Evolutionary conservation across 2,888 invertebrate genomes (phyloP), one percentile per base, ranked within the genome.

Genomic region (Drosophila eohydei): DNA sequence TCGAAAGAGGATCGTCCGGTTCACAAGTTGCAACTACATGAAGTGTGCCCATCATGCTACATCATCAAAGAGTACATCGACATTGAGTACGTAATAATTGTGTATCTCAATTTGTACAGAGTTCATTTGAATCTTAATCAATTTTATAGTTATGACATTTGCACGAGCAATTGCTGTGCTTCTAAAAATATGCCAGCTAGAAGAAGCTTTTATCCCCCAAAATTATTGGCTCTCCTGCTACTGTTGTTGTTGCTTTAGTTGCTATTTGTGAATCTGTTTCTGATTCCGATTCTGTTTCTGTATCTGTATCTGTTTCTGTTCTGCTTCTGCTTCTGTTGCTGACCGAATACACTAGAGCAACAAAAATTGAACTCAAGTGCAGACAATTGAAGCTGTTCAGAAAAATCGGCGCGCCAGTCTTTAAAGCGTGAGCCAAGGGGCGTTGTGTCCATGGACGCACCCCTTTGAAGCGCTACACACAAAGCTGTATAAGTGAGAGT

Each of bases 331-430:
- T 73, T 61, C 56, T 62, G 57, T 63, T 71, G 71, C 65, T 71
- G 78, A 70, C 65, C 60, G 55, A 73, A 69, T 57, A 32, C 30
- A 36, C 52, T 44, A 36, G 51, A 54, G 32, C 48, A 63, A 68
- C 70, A 66, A 78, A 89, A 90, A 90, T 90, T 90, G 78, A 90
- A 88, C 88, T 88, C 90, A 88, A 88, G 88, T 88, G 87, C 89
- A 88, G 80, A 90, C 88, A 88, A 88, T 88, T 88, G 88, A 88
- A 88, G 80, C 78, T 70, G 69, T 70, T 77, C 75, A 60, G 63
- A 73, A 63, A 43, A 70, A 72, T 68, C 62, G 68, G 70, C 76
- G 74, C 71, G 72, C 62, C 66, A 59, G 60, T 74, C 78, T 67
- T 73, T 54, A 52, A 59, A 52, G 58, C 50, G 52, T 30, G 16